These are phyloP conservation scores for Drosophila lacertosa DNA, from an alignment of 1,140 invertebrate genomes.

Conservation along the genomic window DNA sequence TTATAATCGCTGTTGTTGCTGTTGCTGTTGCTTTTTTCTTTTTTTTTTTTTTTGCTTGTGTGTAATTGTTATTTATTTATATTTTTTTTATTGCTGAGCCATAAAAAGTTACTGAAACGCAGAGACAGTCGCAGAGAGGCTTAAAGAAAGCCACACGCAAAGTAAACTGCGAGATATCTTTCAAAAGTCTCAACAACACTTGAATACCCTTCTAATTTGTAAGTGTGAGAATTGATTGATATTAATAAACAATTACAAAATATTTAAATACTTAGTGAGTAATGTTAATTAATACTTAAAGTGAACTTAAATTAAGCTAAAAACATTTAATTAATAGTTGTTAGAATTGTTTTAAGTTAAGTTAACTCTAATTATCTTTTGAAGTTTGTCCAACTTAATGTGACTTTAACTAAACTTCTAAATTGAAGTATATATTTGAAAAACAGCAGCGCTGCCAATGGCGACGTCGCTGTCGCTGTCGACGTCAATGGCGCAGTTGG, in stretches of 20 bases:
- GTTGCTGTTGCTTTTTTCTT: slow-evolving; percentile 41
- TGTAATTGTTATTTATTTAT: slow-evolving; percentile 59
- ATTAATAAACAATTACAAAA: too few species aligned
- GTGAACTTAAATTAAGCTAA: too few species aligned
- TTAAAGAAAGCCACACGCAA: slow-evolving; percentile 72
- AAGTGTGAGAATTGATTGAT: too few species aligned
- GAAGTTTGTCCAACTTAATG: background rate
- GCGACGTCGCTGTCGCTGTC: background rate
- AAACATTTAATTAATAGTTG: too few species aligned
- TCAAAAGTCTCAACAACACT: background rate
- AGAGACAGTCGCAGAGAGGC: slow-evolving; percentile 23
- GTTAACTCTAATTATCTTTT: too few species aligned
- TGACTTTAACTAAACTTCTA: background rate
- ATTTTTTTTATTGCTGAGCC: slow-evolving; percentile 58
- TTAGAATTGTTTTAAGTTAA: too few species aligned
- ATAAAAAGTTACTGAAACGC: slow-evolving; percentile 72
- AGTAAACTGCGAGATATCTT: slow-evolving; percentile 39
- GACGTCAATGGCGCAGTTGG: slow-evolving; percentile 3
- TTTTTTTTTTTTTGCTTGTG: slow-evolving; percentile 46
- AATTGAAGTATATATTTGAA: slow-evolving; percentile 9
- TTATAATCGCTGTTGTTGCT: slow-evolving; percentile 47
- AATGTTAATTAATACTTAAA: too few species aligned
- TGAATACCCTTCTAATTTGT: slow-evolving; percentile 34
- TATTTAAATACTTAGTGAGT: too few species aligned
- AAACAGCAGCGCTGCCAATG: slow-evolving; percentile 24